These are phyloP conservation scores for Drosophila ficusphila DNA, from an alignment of 1,140 invertebrate species.

Conservation along the genomic window DNA sequence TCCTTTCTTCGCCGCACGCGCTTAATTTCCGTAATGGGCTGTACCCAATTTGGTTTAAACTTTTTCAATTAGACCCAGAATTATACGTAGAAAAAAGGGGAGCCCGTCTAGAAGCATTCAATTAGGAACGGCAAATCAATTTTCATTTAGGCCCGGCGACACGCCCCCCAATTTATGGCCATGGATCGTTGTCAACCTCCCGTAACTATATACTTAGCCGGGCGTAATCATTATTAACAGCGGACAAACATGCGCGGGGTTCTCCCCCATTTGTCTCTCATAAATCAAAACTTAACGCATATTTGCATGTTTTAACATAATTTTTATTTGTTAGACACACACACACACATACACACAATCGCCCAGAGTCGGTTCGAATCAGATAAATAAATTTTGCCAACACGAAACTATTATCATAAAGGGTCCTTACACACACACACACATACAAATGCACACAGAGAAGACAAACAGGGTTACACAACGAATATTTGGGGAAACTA, in stretches of 20 bases:
- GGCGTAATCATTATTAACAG: conserved; percentile 80
- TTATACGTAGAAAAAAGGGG: conserved; percentile 4
- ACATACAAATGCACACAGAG: too few species aligned
- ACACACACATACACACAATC: conserved; percentile 28
- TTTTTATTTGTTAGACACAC: conserved; percentile 77
- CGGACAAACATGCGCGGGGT: conserved; percentile 46
- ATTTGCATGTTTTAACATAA: conserved; percentile 84
- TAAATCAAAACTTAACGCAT: conserved; percentile 83
- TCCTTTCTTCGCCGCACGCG: conserved; percentile 68
- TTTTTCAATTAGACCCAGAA: conserved; percentile 75
- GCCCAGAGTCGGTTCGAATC: conserved; percentile 49
- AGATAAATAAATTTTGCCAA: conserved; percentile 83
- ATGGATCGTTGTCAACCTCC: conserved; percentile 55
- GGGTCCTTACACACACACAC: conserved; percentile 46
- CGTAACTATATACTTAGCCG: conserved; percentile 49
- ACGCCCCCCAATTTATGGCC: conserved; percentile 22
- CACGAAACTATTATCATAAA: conserved; percentile 84
- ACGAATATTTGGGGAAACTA: conserved; percentile 66
- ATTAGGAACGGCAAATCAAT: conserved; percentile 72
- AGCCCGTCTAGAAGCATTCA: conserved; percentile 62
- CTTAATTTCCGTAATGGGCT: conserved; percentile 80
- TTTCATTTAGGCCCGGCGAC: conserved; percentile 57
- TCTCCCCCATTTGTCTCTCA: conserved; percentile 62
- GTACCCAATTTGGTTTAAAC: conserved; percentile 68
- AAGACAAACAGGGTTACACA: conserved; percentile 67